Percentiles rank a stretch among this genome's conserved stretches.
phyloP scores from a whole-genome alignment of 2,888 invertebrate genomes.

The Plebejus argus region DNA sequence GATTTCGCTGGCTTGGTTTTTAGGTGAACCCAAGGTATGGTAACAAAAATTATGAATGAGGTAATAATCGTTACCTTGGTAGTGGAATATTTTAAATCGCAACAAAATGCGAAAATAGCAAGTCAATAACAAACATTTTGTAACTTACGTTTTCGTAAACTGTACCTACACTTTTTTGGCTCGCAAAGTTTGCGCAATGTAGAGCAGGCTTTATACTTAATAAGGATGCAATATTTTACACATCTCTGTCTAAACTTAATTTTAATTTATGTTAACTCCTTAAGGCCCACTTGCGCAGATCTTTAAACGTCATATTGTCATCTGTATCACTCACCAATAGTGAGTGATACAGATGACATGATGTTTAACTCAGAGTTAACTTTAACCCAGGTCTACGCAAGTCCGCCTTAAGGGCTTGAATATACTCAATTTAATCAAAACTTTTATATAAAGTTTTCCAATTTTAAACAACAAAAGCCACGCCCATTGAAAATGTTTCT shows the following conservation, averaged over 20 bases:
- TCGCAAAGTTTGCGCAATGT: neutral
- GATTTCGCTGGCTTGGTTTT: too few species aligned
- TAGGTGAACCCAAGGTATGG: too few species aligned
- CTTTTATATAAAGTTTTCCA: neutral
- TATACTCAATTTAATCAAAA: neutral
- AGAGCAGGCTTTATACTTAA: neutral
- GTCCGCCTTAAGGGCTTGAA: neutral
- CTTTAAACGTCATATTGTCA: too few species aligned
- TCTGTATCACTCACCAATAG: too few species aligned
- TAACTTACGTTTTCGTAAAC: conserved; percentile 4
- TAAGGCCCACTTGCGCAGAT: too few species aligned
- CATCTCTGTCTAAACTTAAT: neutral
- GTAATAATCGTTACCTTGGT: neutral
- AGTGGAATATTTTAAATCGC: neutral
- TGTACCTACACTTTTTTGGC: neutral
- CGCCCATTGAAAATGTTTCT: neutral
- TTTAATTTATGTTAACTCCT: neutral
- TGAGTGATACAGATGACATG: too few species aligned
- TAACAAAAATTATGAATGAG: neutral
- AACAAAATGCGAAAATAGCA: conserved; percentile 1
- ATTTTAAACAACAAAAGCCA: neutral
- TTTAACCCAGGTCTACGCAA: too few species aligned
- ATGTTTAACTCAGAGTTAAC: too few species aligned
- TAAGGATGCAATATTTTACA: neutral
- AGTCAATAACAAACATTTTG: conserved; percentile 7